These are phyloP conservation scores for Dysdera silvatica DNA, from an alignment of 1,140 invertebrate genomes.

Conservation along the genomic window DNA sequence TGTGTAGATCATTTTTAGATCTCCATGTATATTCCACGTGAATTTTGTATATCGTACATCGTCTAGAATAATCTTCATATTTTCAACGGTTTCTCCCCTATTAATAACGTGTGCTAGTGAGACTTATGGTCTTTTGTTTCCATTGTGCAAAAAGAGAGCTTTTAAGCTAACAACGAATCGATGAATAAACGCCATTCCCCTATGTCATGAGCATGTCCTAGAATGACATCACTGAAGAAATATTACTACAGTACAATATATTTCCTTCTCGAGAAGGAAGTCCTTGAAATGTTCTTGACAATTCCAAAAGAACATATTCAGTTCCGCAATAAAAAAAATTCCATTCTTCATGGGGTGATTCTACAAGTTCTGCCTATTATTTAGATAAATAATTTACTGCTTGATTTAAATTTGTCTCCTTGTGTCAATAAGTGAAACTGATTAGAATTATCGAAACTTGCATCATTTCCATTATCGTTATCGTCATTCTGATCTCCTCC, in stretches of 20 bases:
- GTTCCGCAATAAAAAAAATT: neutral
- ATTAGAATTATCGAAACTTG: too few species aligned
- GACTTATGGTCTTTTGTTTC: too few species aligned
- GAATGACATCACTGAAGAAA: neutral
- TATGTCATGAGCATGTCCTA: neutral
- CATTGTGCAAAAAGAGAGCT: too few species aligned
- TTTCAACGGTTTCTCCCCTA: slow-evolving; percentile 13
- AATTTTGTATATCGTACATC: too few species aligned
- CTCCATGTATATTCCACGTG: too few species aligned
- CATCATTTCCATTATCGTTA: neutral
- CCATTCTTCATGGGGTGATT: neutral
- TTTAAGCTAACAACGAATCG: slow-evolving; percentile 20
- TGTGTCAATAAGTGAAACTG: neutral
- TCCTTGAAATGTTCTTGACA: too few species aligned
- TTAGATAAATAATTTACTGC: neutral
- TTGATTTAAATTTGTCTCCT: neutral
- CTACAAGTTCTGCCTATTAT: neutral
- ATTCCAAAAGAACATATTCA: neutral
- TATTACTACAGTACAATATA: neutral
- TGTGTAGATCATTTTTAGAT: too few species aligned
- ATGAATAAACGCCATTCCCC: slow-evolving; percentile 27
- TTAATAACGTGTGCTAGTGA: neutral
- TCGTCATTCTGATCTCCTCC: neutral
- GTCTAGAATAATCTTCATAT: too few species aligned
- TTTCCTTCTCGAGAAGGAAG: neutral